Evolutionary conservation across 2,888 invertebrate species (phyloP), one percentile per base, ranked within the genome.

Genomic region (Acleris emargana): DNA sequence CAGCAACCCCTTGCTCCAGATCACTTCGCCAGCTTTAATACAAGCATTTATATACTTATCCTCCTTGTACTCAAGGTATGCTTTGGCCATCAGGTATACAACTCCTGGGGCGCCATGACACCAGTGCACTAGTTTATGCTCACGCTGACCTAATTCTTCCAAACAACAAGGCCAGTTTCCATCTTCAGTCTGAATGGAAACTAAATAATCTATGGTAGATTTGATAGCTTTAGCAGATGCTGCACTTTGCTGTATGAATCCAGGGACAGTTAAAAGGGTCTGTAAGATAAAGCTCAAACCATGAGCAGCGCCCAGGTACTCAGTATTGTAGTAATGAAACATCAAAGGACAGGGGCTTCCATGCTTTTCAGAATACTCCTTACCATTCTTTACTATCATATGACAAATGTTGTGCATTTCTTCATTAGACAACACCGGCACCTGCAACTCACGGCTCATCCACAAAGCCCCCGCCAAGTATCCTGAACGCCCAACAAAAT

Each of bases 21-120:
- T 95, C 18, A 97, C 83, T 61, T 98, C 96, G 0, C 94, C 96
- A 71, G 96, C 95, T 68, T 91, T 93, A 1, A 94, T 77, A 72
- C 96, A 95, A 0, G 96, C 94, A 20, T 94, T 81, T 32, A 96
- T 85, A 81, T 96, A 98, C 77, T 94, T 95, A 1, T 94, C 89
- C 50, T 97, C 96, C 68, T 95, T 94, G 89, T 95, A 97, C 1
- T 95, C 85, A 38, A 95, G 82, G 81, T 95, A 97, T 0, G 98
- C 97, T 83, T 95, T 96, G 1, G 97, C 97, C 92, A 98, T 94
- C 43, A 97, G 82, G 78, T 97, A 97, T 7, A 97, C 91, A 0
- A 95, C 94, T 0, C 97, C 97, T 9, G 97, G 95, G 11, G 97
- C 97, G 0, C 98, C 98, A 81, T 98, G 97, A 82, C 98, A 98